phyloP scores from a whole-genome alignment of 35 echinoderm and acorn worm genomes.

The Apostichopus japonicus region DNA sequence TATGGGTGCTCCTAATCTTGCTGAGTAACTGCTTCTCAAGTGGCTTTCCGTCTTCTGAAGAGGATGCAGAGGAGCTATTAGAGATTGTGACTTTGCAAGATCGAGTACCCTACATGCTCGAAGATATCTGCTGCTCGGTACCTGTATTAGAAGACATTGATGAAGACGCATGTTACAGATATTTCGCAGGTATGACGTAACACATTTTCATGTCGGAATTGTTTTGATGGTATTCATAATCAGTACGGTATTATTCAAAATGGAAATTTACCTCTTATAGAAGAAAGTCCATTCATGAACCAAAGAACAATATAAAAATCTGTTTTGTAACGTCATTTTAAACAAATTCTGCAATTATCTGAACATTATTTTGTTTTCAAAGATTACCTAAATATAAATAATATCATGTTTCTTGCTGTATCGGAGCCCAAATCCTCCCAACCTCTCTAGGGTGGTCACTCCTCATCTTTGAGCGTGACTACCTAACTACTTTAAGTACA shows the following conservation, averaged over 20 bases:
- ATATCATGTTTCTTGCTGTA: no score
- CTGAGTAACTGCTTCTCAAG: background rate
- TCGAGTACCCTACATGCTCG: slow-evolving; percentile 12
- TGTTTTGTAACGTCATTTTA: no score
- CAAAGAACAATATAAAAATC: no score
- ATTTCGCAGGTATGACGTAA: background rate
- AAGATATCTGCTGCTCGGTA: slow-evolving; percentile 19
- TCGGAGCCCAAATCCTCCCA: no score
- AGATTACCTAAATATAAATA: no score
- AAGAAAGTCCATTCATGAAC: no score
- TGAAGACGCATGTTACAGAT: background rate
- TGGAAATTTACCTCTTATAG: no score
- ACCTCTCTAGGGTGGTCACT: no score
- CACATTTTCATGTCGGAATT: background rate
- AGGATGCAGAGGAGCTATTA: background rate
- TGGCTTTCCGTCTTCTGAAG: background rate
- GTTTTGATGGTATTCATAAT: background rate
- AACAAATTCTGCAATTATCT: no score
- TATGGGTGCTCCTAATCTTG: background rate
- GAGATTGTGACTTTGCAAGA: background rate
- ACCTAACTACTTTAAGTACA: no score
- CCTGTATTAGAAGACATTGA: background rate
- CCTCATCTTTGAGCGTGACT: no score
- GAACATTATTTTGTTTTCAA: no score
- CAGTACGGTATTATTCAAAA: background rate